phyloP scores from a whole-genome alignment of 35 echinoderm and acorn worm species.

The Hemicentrotus pulcherrimus region DNA sequence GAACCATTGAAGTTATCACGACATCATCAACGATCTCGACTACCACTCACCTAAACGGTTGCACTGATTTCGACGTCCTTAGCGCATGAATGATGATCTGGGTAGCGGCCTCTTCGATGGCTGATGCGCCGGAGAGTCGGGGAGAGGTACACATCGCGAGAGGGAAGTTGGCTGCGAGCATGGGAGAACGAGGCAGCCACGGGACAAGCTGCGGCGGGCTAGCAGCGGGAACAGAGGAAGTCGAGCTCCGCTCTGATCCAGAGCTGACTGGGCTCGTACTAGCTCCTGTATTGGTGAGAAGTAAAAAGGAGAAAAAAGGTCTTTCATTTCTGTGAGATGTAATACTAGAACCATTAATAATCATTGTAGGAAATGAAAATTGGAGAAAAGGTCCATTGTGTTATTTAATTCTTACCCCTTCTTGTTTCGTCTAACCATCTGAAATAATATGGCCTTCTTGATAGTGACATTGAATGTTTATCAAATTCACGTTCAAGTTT shows the following conservation, averaged over 20 bases:
- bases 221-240: conserved; percentile 2
- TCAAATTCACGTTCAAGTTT: no score
- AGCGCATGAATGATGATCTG: conserved; percentile 77
- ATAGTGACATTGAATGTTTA: no score
- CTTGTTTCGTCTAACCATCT: no score
- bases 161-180: conserved; percentile 61
- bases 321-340: no score
- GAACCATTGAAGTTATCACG: not conserved
- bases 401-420: no score
- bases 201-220: conserved; percentile 51
- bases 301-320: no score
- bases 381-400: no score
- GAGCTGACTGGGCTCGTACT: conserved; percentile 32
- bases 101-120: conserved; percentile 85
- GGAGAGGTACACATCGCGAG: conserved; percentile 58
- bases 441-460: no score
- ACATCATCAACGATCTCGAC: not conserved
- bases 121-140: conserved; percentile 49
- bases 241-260: conserved; percentile 49
- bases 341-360: no score
- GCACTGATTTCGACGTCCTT: conserved; percentile 73
- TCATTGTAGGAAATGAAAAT: no score
- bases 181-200: conserved; percentile 47
- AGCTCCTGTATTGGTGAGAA: not conserved
- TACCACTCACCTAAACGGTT: conserved; percentile 66